Base-by-base conservation (phyloP, 2,113 vertebrate species). In the Pundamilia nyererei region DNA sequence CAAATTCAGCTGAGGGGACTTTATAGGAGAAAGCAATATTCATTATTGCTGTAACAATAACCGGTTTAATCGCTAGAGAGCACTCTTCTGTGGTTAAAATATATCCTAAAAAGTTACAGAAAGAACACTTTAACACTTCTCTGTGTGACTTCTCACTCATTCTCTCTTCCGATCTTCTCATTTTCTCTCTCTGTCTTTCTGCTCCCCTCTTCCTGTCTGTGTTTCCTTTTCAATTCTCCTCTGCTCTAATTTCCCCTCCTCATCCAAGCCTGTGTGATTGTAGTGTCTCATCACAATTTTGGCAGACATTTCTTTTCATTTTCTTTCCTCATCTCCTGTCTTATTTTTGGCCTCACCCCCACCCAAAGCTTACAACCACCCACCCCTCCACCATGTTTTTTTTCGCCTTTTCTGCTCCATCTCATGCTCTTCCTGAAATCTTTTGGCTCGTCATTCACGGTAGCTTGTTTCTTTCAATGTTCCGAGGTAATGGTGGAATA, bases 401-500 rank as follows among this genome's bases (percentile, higher is more conserved):
- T 70, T 65, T 17, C 21, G 58, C 56, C 51, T 82, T 75, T 82
- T 80, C 42, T 80, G 42, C 75, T 84, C 82, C n/a, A 29, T 81
- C 80, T 85, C 86, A 29, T 83, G 87, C 84, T 90, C 89, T 90
- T 90, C 81, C 80, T 81, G 89, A 91, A 93, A 93, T 95, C 87
- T 93, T 89, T 87, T 65, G 5, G 53, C 85, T 91, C 79, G 89
- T 94, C 93, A 92, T 96, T 90, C 93, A 86, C 86, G 85, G 92
- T 80, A 86, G 86, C 94, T 95, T 94, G 93, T 95, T 95, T 96
- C 92, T 91, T 93, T 92, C 95, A 93, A 92, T 94, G 94, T 95
- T 94, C 93, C 29, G 83, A 86, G 90, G 92, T 96, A 97, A 97
- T 96, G 92, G 93, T 79, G 89, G 95, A 94, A 91, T 89, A 93